Percentiles rank a stretch among this genome's conserved stretches.
phyloP scores from a whole-genome alignment of 2,888 invertebrate species.

The Scaptomyza cyrtandrae region DNA sequence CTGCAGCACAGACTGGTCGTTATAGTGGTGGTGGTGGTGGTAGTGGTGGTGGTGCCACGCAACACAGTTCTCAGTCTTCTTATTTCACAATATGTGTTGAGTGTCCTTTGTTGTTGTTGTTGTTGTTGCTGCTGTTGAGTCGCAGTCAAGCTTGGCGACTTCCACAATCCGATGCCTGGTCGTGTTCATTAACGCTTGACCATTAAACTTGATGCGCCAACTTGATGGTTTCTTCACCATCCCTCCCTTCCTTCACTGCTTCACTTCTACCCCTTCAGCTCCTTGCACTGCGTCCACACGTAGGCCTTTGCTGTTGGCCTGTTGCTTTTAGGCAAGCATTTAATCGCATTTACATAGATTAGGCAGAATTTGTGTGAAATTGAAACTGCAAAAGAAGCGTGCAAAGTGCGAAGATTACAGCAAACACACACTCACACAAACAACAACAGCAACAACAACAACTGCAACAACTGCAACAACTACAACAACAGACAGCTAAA shows the following conservation, averaged over 20 bases:
- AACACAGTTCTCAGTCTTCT: conserved; percentile 35
- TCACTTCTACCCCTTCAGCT: no score
- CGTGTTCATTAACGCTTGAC: conserved; percentile 83
- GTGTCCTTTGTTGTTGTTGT: conserved; percentile 41
- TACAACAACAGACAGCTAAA: conserved; percentile 3
- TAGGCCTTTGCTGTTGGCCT: no score
- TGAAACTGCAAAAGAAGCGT: conserved; percentile 73
- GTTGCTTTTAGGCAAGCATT: conserved; percentile 68
- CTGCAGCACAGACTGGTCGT: background rate
- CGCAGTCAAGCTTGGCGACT: conserved; percentile 14
- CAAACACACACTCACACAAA: conserved; percentile 15
- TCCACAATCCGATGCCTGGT: conserved; percentile 51
- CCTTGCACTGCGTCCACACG: background rate
- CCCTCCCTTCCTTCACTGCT: conserved; percentile 12
- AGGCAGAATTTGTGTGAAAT: conserved; percentile 80
- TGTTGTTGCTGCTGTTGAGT: conserved; percentile 4
- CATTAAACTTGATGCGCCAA: conserved; percentile 75
- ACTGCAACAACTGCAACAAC: conserved; percentile 7
- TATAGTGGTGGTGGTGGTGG: conserved; percentile 1
- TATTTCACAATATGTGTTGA: conserved; percentile 11
- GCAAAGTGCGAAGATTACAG: conserved; percentile 72
- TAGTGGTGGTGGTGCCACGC: conserved; percentile 9
- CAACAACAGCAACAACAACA: conserved; percentile 5
- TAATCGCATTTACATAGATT: conserved; percentile 81
- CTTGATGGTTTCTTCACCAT: conserved; percentile 57